These are phyloP conservation scores for Danio rerio DNA, from an alignment of 2,113 vertebrate genomes.

Conservation along the genomic window GRCz12tu NC_133195.1:27489001-27489500, in stretches of 20 bases:
- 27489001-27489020: too few relatives aligned
- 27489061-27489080: constrained; percentile 14
- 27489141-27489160: too few relatives aligned
- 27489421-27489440: constrained; percentile 20
- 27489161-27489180: too few relatives aligned
- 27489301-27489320: background rate
- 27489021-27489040: constrained; percentile 15
- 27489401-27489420: background rate
- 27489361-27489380: constrained; percentile 29
- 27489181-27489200: background rate
- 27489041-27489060: constrained; percentile 8
- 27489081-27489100: constrained; percentile 27
- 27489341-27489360: background rate
- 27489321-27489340: background rate
- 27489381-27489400: constrained; percentile 22
- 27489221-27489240: background rate
- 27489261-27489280: background rate
- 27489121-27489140: background rate
- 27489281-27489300: background rate
- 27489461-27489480: background rate
- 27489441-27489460: constrained; percentile 37
- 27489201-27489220: constrained; percentile 23
- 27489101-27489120: background rate
- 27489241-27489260: background rate
- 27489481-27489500: background rate